These are phyloP conservation scores for Drosophila pseudotalamancana DNA, from an alignment of 2,888 invertebrate genomes.

Conservation along the genomic window DNA sequence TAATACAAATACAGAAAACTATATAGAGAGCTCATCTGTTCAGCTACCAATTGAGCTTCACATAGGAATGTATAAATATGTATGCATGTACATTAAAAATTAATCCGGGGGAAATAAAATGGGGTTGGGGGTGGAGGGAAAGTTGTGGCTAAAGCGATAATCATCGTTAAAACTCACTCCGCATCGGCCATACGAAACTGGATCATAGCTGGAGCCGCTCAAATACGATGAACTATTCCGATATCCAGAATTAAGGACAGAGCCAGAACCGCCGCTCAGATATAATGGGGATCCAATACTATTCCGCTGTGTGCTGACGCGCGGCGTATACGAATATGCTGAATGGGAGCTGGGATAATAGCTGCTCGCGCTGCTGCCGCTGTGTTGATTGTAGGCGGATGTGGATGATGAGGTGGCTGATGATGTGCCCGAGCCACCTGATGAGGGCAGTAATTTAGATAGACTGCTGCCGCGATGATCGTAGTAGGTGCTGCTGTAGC, in stretches of 20 bases:
- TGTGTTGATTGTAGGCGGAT: slow-evolving; percentile 45
- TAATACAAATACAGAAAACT: slow-evolving; percentile 16
- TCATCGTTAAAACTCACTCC: slow-evolving; percentile 81
- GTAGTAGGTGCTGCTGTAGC: slow-evolving; percentile 67
- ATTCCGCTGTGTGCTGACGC: slow-evolving; percentile 68
- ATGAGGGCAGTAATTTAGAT: slow-evolving; percentile 71
- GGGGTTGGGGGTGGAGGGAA: neutral
- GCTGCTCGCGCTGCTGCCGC: slow-evolving; percentile 46
- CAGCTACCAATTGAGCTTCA: slow-evolving; percentile 24
- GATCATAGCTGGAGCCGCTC: slow-evolving; percentile 81
- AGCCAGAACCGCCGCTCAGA: slow-evolving; percentile 72
- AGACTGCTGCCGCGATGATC: slow-evolving; percentile 80
- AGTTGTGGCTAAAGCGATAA: slow-evolving; percentile 40
- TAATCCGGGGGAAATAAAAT: slow-evolving; percentile 6
- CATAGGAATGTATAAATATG: slow-evolving; percentile 14
- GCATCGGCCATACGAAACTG: slow-evolving; percentile 83
- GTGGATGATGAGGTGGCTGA: slow-evolving; percentile 35
- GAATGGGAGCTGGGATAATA: slow-evolving; percentile 71
- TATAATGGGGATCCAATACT: slow-evolving; percentile 64
- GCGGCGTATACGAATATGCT: slow-evolving; percentile 76
- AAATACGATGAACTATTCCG: slow-evolving; percentile 80
- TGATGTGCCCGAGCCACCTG: slow-evolving; percentile 42
- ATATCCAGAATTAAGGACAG: slow-evolving; percentile 70
- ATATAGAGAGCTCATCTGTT: slow-evolving; percentile 16
- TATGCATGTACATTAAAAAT: slow-evolving; percentile 41